A percentile compares a stretch with the other conserved stretches of the same genome.
phyloP scores from a whole-genome alignment of 2,797 vertebrate species.

The Coreius guichenoti region DNA sequence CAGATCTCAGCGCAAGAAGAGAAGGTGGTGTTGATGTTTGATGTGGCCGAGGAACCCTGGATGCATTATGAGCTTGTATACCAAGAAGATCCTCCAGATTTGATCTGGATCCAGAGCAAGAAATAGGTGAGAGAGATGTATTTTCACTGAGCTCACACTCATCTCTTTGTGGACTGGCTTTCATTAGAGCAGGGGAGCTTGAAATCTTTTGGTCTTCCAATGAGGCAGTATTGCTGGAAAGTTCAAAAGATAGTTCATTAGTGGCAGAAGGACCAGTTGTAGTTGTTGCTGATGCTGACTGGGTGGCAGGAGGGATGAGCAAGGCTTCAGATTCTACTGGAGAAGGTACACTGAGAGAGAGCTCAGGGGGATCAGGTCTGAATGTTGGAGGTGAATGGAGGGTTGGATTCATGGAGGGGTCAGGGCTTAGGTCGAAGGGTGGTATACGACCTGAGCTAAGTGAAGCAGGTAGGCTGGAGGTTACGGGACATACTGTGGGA shows the following conservation, averaged over 20 bases:
- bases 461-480: slow-evolving; percentile 68
- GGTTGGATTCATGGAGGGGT: slow-evolving; percentile 71
- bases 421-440: slow-evolving; percentile 77
- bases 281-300: slow-evolving; percentile 26
- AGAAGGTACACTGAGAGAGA: slow-evolving; percentile 67
- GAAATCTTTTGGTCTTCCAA: slow-evolving; percentile 52
- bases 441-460: slow-evolving; percentile 77
- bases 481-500: slow-evolving; percentile 65
- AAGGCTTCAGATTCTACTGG: slow-evolving; percentile 29
- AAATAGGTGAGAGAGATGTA: slow-evolving; percentile 61
- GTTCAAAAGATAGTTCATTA: slow-evolving; percentile 28
- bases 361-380: slow-evolving; percentile 70
- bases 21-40: slow-evolving; percentile 58
- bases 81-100: slow-evolving; percentile 70
- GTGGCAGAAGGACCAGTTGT: slow-evolving; percentile 4
- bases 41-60: slow-evolving; percentile 59
- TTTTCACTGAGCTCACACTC: slow-evolving; percentile 64
- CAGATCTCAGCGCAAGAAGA: slow-evolving; percentile 60
- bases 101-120: slow-evolving; percentile 64
- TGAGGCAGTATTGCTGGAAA: slow-evolving; percentile 15
- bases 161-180: slow-evolving; percentile 59
- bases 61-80: slow-evolving; percentile 60
- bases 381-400: slow-evolving; percentile 65
- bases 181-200: slow-evolving; percentile 61
- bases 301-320: slow-evolving; percentile 45